These are phyloP conservation scores for Lasioglossum baleicum DNA, from an alignment of 1,140 invertebrate genomes.

Conservation along the genomic window DNA sequence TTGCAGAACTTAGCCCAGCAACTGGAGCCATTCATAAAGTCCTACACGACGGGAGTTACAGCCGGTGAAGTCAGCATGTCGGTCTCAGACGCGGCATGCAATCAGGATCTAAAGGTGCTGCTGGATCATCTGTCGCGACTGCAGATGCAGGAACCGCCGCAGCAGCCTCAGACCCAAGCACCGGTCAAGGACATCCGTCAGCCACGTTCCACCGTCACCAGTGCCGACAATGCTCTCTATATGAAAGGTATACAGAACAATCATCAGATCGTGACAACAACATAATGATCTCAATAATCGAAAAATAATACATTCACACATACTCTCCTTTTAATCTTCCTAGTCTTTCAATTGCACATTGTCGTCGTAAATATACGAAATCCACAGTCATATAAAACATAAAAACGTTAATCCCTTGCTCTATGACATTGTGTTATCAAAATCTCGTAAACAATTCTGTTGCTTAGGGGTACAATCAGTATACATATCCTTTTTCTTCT, in stretches of 20 bases:
- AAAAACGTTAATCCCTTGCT: too few relatives aligned
- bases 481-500: too few relatives aligned
- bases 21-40: slow-evolving; percentile 84
- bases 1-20: slow-evolving; percentile 83
- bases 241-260: slow-evolving; percentile 73
- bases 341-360: too few relatives aligned
- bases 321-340: too few relatives aligned
- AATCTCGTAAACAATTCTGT: too few relatives aligned
- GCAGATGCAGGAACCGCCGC: slow-evolving; percentile 76
- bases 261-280: too few relatives aligned
- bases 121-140: slow-evolving; percentile 81
- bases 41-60: slow-evolving; percentile 77
- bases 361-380: too few relatives aligned
- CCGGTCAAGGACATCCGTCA: slow-evolving; percentile 76
- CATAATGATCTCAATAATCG: too few relatives aligned
- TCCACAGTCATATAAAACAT: too few relatives aligned
- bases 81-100: slow-evolving; percentile 70
- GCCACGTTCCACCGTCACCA: slow-evolving; percentile 63
- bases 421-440: too few relatives aligned
- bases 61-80: slow-evolving; percentile 73
- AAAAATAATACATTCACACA: too few relatives aligned
- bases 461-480: too few relatives aligned
- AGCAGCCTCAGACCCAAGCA: slow-evolving; percentile 62
- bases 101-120: slow-evolving; percentile 81
- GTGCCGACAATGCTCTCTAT: slow-evolving; percentile 75